Percentiles rank a stretch among this genome's conserved stretches.
Evolutionary conservation across 2,113 vertebrate species (phyloP).

Genomic region (Ptyas mucosa): DNA sequence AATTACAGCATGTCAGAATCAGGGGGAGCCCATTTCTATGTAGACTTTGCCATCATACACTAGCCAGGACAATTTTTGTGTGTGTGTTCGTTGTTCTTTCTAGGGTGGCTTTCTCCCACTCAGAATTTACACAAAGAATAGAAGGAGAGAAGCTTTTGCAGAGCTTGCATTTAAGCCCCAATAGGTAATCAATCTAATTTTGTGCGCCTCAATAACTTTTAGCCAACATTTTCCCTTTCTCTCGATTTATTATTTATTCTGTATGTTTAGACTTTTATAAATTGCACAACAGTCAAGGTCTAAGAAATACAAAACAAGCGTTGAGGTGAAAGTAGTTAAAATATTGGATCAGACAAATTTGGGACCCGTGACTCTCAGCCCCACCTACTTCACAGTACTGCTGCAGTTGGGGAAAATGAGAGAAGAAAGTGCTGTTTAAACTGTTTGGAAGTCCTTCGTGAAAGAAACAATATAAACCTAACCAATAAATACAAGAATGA

Average conservation of each 20-base stretch:
- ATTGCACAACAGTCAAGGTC: background rate
- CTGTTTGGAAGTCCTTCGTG: background rate
- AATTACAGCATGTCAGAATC: background rate
- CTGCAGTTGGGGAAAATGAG: background rate
- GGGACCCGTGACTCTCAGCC: background rate
- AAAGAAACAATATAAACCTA: background rate
- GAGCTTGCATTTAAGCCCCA: background rate
- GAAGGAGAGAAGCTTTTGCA: background rate
- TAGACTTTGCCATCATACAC: background rate
- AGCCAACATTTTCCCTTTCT: background rate
- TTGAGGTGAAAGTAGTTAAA: background rate
- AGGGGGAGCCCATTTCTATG: background rate
- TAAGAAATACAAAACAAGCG: background rate
- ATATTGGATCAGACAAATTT: background rate
- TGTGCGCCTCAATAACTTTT: background rate
- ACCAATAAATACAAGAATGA: background rate
- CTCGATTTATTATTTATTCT: background rate
- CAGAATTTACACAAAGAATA: background rate
- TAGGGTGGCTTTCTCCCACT: background rate
- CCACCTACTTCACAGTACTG: background rate
- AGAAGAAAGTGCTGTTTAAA: background rate
- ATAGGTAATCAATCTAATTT: constrained; percentile 9
- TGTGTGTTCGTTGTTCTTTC: background rate
- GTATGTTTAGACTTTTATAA: background rate
- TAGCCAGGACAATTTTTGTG: background rate